These are phyloP conservation scores for Tigriopus californicus DNA, from an alignment of 2,888 invertebrate species.

Conservation along the genomic window DNA sequence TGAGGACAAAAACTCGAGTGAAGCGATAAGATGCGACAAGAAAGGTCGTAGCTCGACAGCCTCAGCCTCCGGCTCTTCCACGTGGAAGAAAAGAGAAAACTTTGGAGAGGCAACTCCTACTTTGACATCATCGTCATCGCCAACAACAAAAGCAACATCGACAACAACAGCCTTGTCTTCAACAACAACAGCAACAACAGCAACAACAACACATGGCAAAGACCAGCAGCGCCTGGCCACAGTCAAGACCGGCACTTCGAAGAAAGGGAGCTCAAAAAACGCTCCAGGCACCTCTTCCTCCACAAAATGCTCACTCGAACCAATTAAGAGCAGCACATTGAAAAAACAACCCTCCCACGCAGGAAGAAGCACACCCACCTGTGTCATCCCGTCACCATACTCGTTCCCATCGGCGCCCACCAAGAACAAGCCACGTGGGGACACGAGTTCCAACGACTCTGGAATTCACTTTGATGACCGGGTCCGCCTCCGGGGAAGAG, in stretches of 20 bases:
- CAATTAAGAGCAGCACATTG: neutral
- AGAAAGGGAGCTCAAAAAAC: constrained; percentile 9
- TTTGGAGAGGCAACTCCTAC: too few species aligned
- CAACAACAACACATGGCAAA: neutral
- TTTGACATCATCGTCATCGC: too few species aligned
- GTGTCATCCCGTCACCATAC: neutral
- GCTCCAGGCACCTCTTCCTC: constrained; percentile 15
- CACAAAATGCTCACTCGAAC: too few species aligned
- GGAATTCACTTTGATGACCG: neutral
- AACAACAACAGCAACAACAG: too few species aligned
- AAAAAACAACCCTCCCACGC: neutral
- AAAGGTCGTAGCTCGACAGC: neutral
- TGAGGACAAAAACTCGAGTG: too few species aligned
- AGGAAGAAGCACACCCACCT: neutral
- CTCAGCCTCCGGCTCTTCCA: neutral
- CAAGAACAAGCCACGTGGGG: neutral
- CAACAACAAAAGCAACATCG: too few species aligned
- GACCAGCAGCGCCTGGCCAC: neutral
- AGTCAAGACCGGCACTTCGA: neutral
- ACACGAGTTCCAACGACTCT: neutral
- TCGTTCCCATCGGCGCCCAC: neutral
- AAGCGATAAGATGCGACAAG: neutral
- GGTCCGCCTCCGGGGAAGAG: constrained; percentile 1
- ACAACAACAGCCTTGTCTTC: too few species aligned
- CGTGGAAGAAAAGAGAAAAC: too few species aligned